Base-by-base conservation (phyloP, 1,140 invertebrate genomes). In the Schlechtendalia chinensis region DNA sequence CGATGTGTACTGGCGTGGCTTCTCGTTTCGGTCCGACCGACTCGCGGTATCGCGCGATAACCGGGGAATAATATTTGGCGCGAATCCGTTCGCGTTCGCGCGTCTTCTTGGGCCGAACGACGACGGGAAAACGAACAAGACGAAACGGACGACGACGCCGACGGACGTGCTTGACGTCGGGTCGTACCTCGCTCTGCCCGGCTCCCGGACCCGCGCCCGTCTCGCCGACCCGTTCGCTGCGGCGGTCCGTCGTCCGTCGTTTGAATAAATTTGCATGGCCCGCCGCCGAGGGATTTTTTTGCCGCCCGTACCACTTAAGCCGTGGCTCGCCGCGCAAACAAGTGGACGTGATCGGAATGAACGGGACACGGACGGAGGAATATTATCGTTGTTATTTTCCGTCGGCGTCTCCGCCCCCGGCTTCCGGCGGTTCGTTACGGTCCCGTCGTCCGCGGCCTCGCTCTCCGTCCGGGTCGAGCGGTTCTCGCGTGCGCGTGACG, bases 261-360 rank as follows among this genome's bases (percentile, higher is more conserved):
- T 77, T 77, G 59, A 77, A 77, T 77, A 77, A 77, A 77, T 77
- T 77, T 77, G 56, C 74, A 77, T 77, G 32, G 3, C 32, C 74
- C 32, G 16, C 54, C 10, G 19, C 27, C 6, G 16, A 29, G 29
- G 32, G 1, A n/a, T n/a, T 58, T 75, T 77, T 61, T 77, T n/a
- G n/a, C 56, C 32, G n/a, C n/a, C 22, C 56, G 74, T 58, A 59
- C 58, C 32, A 77, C 56, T 77, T 77, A 77, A 77, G 74, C 59
- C 74, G 59, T 59, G 59, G 74, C 29, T 77, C 74, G 59, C 53
- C 59, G 59, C 74, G 74, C 56, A 77, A 77, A 77, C 74, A 77
- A 77, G 74, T 77, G 54, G 19, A 77, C 74, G 74, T 77, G 74
- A 77, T 58, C 74, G 39, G 74, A 77, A 77, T 77, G 32, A 61